These are phyloP conservation scores for Halesus radiatus DNA, from an alignment of 1,140 invertebrate species.

Conservation along the genomic window DNA sequence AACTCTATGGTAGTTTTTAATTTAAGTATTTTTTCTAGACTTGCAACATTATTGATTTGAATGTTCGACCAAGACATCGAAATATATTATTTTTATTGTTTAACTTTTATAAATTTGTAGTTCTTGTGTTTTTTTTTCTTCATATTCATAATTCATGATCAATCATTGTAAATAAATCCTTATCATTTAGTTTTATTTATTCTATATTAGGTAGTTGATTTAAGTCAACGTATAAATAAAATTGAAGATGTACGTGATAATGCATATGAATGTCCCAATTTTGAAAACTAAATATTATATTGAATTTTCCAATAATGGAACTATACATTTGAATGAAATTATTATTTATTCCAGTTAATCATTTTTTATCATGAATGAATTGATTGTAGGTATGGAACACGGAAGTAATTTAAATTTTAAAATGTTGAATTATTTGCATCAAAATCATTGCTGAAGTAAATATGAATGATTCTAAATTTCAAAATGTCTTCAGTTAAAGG, in stretches of 20 bases:
- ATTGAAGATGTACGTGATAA: not conserved
- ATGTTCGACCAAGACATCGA: no score
- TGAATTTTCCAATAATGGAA: no score
- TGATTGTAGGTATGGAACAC: no score
- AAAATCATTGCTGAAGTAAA: no score
- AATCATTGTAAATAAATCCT: constrained; percentile 35
- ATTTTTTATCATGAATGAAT: no score
- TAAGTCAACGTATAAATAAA: not conserved
- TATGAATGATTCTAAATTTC: no score
- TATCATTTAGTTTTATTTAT: constrained; percentile 28
- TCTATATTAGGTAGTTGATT: not conserved
- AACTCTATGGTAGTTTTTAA: not conserved
- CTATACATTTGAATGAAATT: not conserved
- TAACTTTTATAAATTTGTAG: no score
- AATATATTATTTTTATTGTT: no score
- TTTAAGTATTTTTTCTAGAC: not conserved
- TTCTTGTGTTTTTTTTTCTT: no score
- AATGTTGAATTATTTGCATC: no score
- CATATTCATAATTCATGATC: not conserved
- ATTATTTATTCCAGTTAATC: not conserved
- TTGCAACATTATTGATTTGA: no score
- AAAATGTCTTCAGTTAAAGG: not conserved
- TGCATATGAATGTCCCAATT: not conserved
- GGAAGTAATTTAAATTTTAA: no score
- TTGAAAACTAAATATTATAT: not conserved